Conservation (phyloP, 2,797 vertebrate species). For the Apogon talboti region DNA sequence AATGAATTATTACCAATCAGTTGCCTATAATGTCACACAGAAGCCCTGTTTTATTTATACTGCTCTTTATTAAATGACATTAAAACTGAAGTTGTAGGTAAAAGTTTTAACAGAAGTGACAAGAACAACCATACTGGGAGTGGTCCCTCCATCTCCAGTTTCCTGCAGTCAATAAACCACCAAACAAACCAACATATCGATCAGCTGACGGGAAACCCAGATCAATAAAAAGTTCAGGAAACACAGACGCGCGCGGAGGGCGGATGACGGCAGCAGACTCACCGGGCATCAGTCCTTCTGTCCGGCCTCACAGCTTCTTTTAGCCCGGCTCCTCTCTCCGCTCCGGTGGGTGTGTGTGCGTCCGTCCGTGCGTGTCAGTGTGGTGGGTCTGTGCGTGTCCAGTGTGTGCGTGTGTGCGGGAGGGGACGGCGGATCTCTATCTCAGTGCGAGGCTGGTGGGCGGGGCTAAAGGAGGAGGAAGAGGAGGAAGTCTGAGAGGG, state of each 20-base stretch:
- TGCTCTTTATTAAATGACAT: too few relatives aligned
- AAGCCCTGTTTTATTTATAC: too few relatives aligned
- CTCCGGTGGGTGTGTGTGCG: not conserved
- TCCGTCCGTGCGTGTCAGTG: not conserved
- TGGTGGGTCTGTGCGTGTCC: not conserved
- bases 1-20: too few relatives aligned
- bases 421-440: slow-evolving; percentile 30
- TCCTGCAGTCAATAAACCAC: slow-evolving; percentile 20
- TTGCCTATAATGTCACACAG: too few relatives aligned
- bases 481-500: slow-evolving; percentile 63
- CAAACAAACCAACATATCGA: slow-evolving; percentile 26
- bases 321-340: slow-evolving; percentile 30
- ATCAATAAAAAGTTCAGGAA: slow-evolving; percentile 33
- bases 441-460: slow-evolving; percentile 33
- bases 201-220: slow-evolving; percentile 17
- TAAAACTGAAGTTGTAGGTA: too few relatives aligned
- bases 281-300: slow-evolving; percentile 61
- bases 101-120: not conserved
- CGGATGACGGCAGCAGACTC: slow-evolving; percentile 24
- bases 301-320: slow-evolving; percentile 43
- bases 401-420: slow-evolving; percentile 5
- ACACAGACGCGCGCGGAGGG: not conserved
- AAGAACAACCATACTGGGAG: slow-evolving; percentile 47
- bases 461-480: slow-evolving; percentile 27
- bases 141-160: slow-evolving; percentile 53